Evolutionary conservation across 2,888 invertebrate genomes (phyloP), one percentile per base, ranked within the genome.

Genomic region (Napeogenes sylphis): DNA sequence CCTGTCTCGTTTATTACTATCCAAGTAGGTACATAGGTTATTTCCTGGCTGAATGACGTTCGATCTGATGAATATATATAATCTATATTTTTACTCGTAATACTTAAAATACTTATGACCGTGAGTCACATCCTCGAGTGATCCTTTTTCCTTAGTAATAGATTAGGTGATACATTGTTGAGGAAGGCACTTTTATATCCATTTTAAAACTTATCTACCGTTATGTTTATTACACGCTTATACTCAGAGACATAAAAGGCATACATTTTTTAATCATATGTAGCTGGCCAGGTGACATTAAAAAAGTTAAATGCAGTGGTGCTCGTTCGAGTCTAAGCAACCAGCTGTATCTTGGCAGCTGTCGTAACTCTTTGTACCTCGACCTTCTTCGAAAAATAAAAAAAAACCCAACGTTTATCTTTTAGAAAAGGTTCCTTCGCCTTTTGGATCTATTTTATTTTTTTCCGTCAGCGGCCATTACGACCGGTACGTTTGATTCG

Each of bases 301-400:
- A 73, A 75, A 74, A 73, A 63, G 47, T 61, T 61, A 68, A 35
- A 69, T 55, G 32, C 56, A 56, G 47, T 38, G 66, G 66, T 71
- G 71, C 70, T 73, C 72, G 73, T 72, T 70, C 73, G 67, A 68
- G 73, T 70, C 70, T 72, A 70, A 69, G 64, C 71, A 72, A 77
- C 82, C 87, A 84, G 88, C 84, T 89, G 88, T 79, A 81, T 69
- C 68, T 69, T 68, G 73, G 78, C 90, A 89, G 85, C 88, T 89
- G 88, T 74, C 74, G 75, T 74, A 81, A 78, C 80, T 82, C 86
- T 84, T 84, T 88, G 85, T 87, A 70, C 74, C 75, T 75, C 72
- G 66, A 73, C 77, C 79, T 82, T 83, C 83, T 74, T 80, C 72
- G 83, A 79, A 83, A 80, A 68, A 74, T 80, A 81, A 79, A 83